These are phyloP conservation scores for Omphaloscelis lunosa DNA, from an alignment of 2,888 invertebrate genomes.

Conservation along the genomic window DNA sequence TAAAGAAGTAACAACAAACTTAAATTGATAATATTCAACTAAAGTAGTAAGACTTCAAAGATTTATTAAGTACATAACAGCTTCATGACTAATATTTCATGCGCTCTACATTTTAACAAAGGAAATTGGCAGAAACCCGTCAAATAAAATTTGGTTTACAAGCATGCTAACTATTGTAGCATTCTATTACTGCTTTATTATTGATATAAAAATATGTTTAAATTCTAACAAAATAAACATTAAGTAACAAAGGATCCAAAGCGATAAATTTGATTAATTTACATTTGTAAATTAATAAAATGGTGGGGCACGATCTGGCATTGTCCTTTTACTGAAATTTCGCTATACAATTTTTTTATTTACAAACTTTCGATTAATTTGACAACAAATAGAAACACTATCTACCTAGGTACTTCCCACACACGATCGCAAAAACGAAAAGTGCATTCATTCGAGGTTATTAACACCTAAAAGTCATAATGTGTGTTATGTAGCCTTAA, in stretches of 20 bases:
- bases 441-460: slow-evolving; percentile 18
- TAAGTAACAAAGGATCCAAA: too few relatives aligned
- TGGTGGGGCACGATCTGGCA: too few relatives aligned
- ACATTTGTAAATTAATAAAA: too few relatives aligned
- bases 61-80: neutral
- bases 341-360: neutral
- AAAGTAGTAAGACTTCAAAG: neutral
- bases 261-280: too few relatives aligned
- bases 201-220: too few relatives aligned
- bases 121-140: too few relatives aligned
- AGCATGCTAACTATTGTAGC: too few relatives aligned
- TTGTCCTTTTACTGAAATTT: neutral
- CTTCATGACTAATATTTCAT: neutral
- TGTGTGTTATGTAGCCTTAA: slow-evolving; percentile 11
- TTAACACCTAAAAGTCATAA: slow-evolving; percentile 4
- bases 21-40: neutral
- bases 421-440: slow-evolving; percentile 12
- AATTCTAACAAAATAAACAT: neutral
- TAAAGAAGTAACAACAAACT: neutral
- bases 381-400: neutral
- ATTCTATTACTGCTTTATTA: neutral
- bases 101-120: neutral
- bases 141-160: neutral
- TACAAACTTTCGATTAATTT: neutral
- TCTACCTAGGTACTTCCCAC: neutral